These are phyloP conservation scores for Sturnira hondurensis DNA, from an alignment of 2,113 vertebrate genomes.

Conservation along the genomic window DNA sequence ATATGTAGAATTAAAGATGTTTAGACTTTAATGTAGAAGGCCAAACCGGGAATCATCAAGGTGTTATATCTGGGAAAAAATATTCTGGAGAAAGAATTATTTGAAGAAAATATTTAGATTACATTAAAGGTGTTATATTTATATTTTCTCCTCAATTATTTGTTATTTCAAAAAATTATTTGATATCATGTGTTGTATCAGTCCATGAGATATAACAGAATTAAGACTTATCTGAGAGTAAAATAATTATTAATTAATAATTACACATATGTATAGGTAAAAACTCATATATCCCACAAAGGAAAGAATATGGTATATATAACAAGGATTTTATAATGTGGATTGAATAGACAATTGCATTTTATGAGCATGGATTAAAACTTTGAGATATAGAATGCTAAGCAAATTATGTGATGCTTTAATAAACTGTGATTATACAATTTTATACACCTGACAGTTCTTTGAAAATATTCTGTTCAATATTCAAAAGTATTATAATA, in stretches of 20 bases:
- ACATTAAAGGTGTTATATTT: background rate
- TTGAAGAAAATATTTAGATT: background rate
- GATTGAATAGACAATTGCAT: background rate
- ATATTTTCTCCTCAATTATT: background rate
- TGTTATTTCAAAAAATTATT: background rate
- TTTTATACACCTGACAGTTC: background rate
- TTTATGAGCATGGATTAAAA: background rate
- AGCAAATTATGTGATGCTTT: background rate
- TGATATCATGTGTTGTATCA: background rate
- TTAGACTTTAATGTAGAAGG: background rate
- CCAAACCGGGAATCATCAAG: background rate
- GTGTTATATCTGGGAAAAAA: background rate
- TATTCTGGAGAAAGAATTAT: background rate
- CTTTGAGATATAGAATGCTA: background rate
- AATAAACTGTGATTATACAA: background rate
- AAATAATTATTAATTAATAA: background rate
- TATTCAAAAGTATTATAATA: background rate
- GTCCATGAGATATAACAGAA: background rate
- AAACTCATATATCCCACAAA: background rate
- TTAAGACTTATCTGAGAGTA: background rate
- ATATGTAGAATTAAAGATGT: background rate
- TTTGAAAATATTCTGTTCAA: background rate
- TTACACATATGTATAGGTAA: background rate
- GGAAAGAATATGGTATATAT: background rate
- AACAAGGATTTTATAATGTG: background rate